Percentiles rank a stretch among this genome's conserved stretches.
Conservation (phyloP, 2,888 invertebrate genomes). For the Tethea ocularis region DNA sequence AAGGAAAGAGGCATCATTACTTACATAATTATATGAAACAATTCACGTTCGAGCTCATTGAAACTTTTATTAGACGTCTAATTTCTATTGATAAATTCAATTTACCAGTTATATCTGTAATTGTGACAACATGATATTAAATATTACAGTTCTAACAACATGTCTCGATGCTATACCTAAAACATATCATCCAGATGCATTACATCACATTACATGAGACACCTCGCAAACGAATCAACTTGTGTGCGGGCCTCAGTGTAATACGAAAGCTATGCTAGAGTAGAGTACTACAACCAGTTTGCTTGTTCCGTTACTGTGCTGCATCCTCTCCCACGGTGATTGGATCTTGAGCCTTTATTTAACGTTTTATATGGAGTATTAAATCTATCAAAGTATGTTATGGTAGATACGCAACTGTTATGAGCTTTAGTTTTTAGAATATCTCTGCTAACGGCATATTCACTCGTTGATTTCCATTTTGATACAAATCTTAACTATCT, state of each 20-base stretch:
- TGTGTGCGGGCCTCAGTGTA: not conserved
- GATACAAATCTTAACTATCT: not conserved
- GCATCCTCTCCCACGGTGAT: constrained; percentile 10
- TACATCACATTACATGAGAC: not conserved
- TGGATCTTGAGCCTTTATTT: constrained; percentile 1
- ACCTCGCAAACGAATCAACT: not conserved
- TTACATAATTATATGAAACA: too few species aligned
- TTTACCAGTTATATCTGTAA: too few species aligned
- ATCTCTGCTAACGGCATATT: not conserved
- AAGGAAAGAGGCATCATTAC: too few species aligned
- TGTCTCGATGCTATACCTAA: too few species aligned
- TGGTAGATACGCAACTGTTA: not conserved
- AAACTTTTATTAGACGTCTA: too few species aligned
- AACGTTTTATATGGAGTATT: not conserved
- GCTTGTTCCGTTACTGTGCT: constrained; percentile 11
- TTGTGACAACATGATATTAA: too few species aligned
- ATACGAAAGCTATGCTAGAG: constrained; percentile 1
- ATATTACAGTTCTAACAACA: too few species aligned
- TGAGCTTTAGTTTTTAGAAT: not conserved
- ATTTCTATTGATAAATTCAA: too few species aligned
- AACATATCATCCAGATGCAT: too few species aligned
- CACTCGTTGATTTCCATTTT: not conserved
- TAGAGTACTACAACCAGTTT: not conserved
- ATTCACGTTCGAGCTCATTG: too few species aligned
- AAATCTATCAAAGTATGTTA: constrained; percentile 1